Percentiles rank a stretch among this genome's conserved stretches.
Conservation (phyloP, 37 sponge, comb jelly and placozoan genomes). For the Mnemiopsis leidyi region DNA sequence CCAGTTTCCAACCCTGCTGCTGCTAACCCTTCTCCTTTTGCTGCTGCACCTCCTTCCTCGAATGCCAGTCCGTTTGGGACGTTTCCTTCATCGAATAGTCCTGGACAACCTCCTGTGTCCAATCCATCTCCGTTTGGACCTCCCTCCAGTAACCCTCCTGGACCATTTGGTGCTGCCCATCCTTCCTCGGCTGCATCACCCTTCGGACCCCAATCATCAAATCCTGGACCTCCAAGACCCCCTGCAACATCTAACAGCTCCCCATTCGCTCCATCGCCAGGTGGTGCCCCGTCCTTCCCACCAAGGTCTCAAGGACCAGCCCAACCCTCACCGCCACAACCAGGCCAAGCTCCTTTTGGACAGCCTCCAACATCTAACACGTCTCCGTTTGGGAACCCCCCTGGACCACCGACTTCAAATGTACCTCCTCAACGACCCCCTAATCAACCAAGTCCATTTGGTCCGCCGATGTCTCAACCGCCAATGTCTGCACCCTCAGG, state of each 20-base stretch:
- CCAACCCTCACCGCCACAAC: not conserved
- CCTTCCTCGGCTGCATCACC: not conserved
- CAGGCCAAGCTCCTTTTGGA: not conserved
- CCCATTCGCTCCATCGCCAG: not conserved
- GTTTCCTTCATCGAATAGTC: not conserved
- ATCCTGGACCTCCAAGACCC: not conserved
- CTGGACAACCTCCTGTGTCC: not conserved
- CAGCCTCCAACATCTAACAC: not conserved
- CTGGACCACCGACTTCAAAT: not conserved
- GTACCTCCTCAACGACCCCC: not conserved
- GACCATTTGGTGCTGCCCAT: not conserved
- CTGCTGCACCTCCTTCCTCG: conserved; percentile 11
- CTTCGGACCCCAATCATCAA: not conserved
- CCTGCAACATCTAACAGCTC: not conserved
- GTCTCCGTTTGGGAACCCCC: conserved; percentile 1
- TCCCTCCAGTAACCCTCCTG: no score
- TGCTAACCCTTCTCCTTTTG: conserved; percentile 37
- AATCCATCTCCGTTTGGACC: conserved; percentile 5
- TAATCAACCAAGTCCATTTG: conserved; percentile 2
- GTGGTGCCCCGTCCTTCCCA: not conserved
- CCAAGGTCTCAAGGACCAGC: not conserved
- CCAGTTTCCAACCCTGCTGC: not conserved
- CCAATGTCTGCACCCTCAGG: not conserved
- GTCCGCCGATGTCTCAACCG: not conserved
- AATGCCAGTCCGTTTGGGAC: conserved; percentile 38